These are phyloP conservation scores for Eptatretus burgeri DNA, from an alignment of 2,113 vertebrate genomes.

Conservation along the genomic window DNA sequence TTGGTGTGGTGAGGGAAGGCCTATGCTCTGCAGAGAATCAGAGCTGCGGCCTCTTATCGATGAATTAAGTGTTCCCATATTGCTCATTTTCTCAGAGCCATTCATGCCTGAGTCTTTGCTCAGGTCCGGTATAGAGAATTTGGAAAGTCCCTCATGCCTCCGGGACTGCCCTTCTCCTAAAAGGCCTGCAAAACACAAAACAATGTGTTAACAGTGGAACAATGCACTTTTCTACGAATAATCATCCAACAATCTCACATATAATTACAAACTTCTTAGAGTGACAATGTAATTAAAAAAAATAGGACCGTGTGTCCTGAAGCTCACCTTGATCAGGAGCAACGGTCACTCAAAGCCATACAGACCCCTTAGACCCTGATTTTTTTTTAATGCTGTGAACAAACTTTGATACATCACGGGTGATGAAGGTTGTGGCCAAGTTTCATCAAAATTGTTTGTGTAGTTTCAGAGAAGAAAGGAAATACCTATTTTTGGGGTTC, in stretches of 20 bases:
- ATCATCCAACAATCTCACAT: constrained; percentile 1
- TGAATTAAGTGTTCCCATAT: constrained; percentile 57
- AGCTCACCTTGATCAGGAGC: too few relatives aligned
- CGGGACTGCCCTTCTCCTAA: constrained; percentile 48
- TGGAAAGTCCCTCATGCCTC: constrained; percentile 65
- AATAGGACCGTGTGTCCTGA: too few relatives aligned
- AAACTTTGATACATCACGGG: too few relatives aligned
- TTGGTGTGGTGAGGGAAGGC: constrained; percentile 40
- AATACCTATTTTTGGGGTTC: too few relatives aligned
- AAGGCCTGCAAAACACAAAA: constrained; percentile 22
- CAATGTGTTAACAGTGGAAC: not conserved
- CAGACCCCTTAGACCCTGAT: too few relatives aligned
- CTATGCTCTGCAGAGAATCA: constrained; percentile 59
- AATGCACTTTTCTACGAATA: not conserved
- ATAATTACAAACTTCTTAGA: constrained; percentile 3
- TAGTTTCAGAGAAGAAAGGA: too few relatives aligned
- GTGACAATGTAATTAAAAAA: not conserved
- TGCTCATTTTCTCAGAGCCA: constrained; percentile 58
- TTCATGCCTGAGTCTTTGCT: constrained; percentile 98
- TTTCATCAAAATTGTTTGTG: too few relatives aligned
- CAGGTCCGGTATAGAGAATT: constrained; percentile 91
- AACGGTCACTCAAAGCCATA: too few relatives aligned
- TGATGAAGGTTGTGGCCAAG: too few relatives aligned
- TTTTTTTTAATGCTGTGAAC: too few relatives aligned
- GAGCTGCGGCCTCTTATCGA: constrained; percentile 62